Conservation (phyloP, 2,888 invertebrate genomes). For the Temnothorax unifasciatus region DNA sequence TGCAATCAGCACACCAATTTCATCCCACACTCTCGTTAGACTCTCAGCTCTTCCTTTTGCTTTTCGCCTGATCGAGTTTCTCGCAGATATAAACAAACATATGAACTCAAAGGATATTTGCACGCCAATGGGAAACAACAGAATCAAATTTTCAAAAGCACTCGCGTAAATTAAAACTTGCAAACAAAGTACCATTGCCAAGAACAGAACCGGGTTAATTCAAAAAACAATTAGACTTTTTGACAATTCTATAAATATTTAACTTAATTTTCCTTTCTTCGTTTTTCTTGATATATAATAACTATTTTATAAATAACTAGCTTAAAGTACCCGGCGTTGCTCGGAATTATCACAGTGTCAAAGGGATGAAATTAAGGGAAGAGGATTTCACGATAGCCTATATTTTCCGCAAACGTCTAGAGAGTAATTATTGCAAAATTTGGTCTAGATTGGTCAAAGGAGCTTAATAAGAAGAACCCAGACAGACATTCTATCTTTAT, state of each 20-base stretch:
- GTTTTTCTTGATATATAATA: neutral
- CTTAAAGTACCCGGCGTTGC: too few species aligned
- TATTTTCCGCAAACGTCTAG: too few species aligned
- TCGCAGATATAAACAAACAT: slow-evolving; percentile 27
- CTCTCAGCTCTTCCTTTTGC: neutral
- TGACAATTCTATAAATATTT: neutral
- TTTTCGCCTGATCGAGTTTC: neutral
- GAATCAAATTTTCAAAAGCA: slow-evolving; percentile 27
- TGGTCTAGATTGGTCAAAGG: too few species aligned
- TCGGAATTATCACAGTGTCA: too few species aligned
- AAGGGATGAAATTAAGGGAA: too few species aligned
- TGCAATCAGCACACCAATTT: slow-evolving; percentile 53
- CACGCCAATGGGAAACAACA: neutral
- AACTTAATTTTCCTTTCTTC: neutral
- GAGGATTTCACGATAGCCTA: too few species aligned
- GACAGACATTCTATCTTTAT: too few species aligned
- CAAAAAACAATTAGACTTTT: neutral
- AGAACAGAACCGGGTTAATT: neutral
- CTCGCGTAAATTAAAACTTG: slow-evolving; percentile 15
- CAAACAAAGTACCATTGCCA: neutral
- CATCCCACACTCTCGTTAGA: slow-evolving; percentile 36
- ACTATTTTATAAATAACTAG: neutral
- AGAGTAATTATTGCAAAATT: too few species aligned
- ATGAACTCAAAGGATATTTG: neutral
- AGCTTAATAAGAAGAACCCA: too few species aligned